These are phyloP conservation scores for Nymphicus hollandicus DNA, from an alignment of 2,113 vertebrate genomes.

Conservation along the genomic window DNA sequence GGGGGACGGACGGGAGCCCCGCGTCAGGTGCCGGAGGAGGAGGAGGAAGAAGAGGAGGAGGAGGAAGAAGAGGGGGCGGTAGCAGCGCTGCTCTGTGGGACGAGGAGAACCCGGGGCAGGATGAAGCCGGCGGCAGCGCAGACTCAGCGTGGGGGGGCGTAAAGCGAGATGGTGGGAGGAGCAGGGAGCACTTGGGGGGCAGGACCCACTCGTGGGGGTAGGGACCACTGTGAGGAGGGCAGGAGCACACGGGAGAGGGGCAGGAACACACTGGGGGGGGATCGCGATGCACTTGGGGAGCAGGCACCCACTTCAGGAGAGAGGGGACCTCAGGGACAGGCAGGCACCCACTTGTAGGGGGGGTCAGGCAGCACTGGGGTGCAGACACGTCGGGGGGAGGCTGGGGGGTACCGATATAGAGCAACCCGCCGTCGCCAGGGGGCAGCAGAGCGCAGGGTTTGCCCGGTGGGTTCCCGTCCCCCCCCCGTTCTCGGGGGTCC, in stretches of 20 bases:
- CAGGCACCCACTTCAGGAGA: too few species aligned
- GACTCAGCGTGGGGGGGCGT: background rate
- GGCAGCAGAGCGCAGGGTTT: conserved; percentile 38
- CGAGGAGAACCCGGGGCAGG: background rate
- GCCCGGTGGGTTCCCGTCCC: background rate
- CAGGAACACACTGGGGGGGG: too few species aligned
- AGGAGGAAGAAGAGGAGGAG: background rate
- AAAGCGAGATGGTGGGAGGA: background rate
- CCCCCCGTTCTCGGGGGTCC: background rate
- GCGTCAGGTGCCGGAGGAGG: background rate
- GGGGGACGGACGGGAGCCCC: background rate
- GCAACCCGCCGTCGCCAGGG: background rate
- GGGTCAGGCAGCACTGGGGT: background rate
- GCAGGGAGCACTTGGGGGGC: too few species aligned
- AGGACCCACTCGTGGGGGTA: too few species aligned
- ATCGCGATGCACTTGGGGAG: too few species aligned
- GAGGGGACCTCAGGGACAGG: too few species aligned
- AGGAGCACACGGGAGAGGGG: too few species aligned
- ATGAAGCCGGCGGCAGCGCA: background rate
- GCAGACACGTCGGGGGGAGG: too few species aligned
- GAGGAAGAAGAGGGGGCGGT: background rate
- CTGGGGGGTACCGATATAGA: background rate
- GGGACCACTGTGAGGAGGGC: too few species aligned
- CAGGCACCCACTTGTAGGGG: background rate
- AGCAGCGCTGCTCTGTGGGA: background rate